Evolutionary conservation across 1,140 invertebrate species (phyloP), one percentile per base, ranked within the genome.

Genomic region (Sycophaga agraensis): DNA sequence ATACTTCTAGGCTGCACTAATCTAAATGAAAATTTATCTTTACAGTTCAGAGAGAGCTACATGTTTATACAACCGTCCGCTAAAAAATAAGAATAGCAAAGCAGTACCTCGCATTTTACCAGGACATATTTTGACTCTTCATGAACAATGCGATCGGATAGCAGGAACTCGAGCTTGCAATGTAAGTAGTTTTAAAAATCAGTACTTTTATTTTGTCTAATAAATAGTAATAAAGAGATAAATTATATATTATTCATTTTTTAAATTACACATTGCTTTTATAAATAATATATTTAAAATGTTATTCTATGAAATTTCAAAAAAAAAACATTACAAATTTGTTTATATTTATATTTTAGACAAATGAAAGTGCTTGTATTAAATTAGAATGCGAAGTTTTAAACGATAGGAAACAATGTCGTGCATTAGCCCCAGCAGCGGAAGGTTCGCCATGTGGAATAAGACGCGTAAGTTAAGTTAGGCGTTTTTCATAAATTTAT

Each of bases 381-480:
- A 39, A 45, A 26, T 59, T 76, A 8, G 46, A 70, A 0, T 76
- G 73, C 19, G 50, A 46, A 9, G 59, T 66, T 22, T 65, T 65
- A 1, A 56, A 17, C 4, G 21, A 17, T n/a, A 21, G 34, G 64
- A 92, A 91, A 2, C 92, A 91, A 74, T 96, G 93, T 82, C 90
- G 91, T 39, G 91, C 92, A 50, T 91, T 93, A 77, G 79, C 92
- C 64, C 91, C 93, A 5, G 93, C 93, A 12, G 93, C 93, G 6
- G 93, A 96, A 82, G 93, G 93, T n/a, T 94, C 92, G 7, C 82
- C 88, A 1, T 96, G 93, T 78, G 93, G 93, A 17, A 88, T 92
- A 77, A 88, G 90, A 69, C 89, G 92, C 82, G 92, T 94, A 83
- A 81, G 75, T 60, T 59, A 31, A n/a, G n/a, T n/a, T n/a, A n/a